A percentile compares a stretch with the other conserved stretches of the same genome.
These are phyloP conservation scores for Ctenochaetus hawaiiensis DNA, from an alignment of 2,797 vertebrate species.

Conservation along the genomic window DNA sequence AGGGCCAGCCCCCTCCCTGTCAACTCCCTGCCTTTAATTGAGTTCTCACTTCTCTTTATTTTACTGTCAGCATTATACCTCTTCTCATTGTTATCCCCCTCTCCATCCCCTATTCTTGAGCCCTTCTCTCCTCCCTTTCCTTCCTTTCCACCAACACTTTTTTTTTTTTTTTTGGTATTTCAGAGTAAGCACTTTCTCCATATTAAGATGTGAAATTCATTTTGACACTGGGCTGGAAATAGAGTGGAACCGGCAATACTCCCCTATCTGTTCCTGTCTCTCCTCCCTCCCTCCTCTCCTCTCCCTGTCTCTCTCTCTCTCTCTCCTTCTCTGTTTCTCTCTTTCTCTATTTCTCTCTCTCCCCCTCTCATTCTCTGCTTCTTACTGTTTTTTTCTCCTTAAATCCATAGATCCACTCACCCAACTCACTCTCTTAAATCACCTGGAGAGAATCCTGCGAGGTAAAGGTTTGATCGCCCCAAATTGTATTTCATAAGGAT, in stretches of 20 bases:
- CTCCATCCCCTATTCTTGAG: conserved; percentile 61
- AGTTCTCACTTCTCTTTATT: conserved; percentile 89
- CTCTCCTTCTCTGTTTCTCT: conserved; percentile 2
- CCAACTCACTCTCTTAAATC: conserved; percentile 66
- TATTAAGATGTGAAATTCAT: conserved; percentile 91
- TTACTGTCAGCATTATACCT: conserved; percentile 88
- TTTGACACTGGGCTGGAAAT: conserved; percentile 86
- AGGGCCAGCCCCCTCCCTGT: conserved; percentile 87
- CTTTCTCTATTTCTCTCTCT: background rate
- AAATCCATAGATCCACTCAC: conserved; percentile 56
- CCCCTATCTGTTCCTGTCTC: conserved; percentile 64
- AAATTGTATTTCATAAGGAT: conserved; percentile 69
- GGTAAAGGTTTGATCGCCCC: conserved; percentile 60
- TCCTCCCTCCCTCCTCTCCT: conserved; percentile 7
- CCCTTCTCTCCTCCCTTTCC: conserved; percentile 65
- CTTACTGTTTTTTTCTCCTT: conserved; percentile 37
- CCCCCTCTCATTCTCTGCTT: background rate
- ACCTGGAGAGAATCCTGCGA: conserved; percentile 61
- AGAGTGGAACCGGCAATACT: conserved; percentile 81
- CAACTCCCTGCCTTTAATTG: conserved; percentile 91
- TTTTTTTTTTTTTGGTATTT: conserved; percentile 82
- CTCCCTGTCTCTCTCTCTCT: background rate
- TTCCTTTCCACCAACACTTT: conserved; percentile 66
- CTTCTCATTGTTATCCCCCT: conserved; percentile 77
- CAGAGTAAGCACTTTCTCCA: conserved; percentile 91